Evolutionary conservation across 2,888 invertebrate genomes (phyloP).

Genomic region (Gasteruption jaculator): DNA sequence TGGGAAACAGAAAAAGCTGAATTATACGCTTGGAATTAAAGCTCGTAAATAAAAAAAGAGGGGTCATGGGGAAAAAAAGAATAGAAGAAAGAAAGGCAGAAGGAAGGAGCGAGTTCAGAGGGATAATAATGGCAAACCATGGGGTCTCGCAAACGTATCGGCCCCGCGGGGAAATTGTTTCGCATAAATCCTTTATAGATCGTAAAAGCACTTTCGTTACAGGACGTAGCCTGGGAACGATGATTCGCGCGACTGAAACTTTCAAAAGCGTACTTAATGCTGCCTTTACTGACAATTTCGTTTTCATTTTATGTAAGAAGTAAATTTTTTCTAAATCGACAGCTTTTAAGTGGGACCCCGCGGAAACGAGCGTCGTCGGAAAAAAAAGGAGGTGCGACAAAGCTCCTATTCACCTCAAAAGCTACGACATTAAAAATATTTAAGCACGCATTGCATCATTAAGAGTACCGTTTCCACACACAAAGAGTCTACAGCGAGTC

Average conservation of each 20-base stretch:
- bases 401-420: too few species aligned
- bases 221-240: too few species aligned
- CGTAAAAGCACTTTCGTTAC: conserved; percentile 31
- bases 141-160: conserved; percentile 21
- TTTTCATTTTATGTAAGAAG: conserved; percentile 22
- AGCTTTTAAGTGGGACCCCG: too few species aligned
- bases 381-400: too few species aligned
- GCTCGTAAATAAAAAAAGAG: conserved; percentile 21
- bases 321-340: too few species aligned
- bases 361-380: too few species aligned
- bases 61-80: background rate
- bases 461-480: too few species aligned
- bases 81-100: background rate
- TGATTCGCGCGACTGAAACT: too few species aligned
- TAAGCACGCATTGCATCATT: too few species aligned
- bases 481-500: too few species aligned
- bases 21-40: conserved; percentile 21
- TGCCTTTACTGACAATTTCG: conserved; percentile 17
- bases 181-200: conserved; percentile 39
- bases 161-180: conserved; percentile 34
- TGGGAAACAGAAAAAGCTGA: conserved; percentile 8
- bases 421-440: too few species aligned
- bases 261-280: conserved; percentile 10
- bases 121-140: background rate
- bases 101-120: background rate